A percentile compares a stretch with the other conserved stretches of the same genome.
phyloP scores from a whole-genome alignment of 1,140 invertebrate species.

The Penaeus japonicus region DNA sequence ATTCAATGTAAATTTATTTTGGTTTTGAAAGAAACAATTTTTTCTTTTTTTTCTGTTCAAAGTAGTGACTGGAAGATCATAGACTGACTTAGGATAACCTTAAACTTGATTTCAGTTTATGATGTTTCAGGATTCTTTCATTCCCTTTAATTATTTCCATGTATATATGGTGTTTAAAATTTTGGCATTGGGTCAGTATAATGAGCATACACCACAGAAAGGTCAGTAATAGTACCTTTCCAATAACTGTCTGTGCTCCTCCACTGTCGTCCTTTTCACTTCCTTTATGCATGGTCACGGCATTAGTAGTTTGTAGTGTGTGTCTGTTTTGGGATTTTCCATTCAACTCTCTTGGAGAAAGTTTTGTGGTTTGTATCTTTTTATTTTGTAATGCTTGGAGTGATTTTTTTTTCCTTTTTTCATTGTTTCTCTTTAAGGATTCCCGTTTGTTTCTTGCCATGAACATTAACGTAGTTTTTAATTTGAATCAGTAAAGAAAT shows the following conservation, averaged over 20 bases:
- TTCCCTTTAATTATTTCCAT: not conserved
- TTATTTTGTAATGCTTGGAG: not conserved
- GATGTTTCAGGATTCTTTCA: not conserved
- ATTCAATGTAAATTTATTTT: too few species aligned
- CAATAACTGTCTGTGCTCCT: conserved; percentile 32
- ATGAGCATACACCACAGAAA: conserved; percentile 45
- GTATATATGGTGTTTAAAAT: conserved; percentile 39
- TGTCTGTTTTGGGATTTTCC: too few species aligned
- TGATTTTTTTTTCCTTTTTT: not conserved
- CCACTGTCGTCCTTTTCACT: not conserved
- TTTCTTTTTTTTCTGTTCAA: too few species aligned
- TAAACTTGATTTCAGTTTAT: not conserved
- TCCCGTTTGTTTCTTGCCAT: conserved; percentile 13
- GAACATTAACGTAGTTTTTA: not conserved
- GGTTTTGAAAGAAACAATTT: too few species aligned
- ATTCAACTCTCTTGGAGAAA: too few species aligned
- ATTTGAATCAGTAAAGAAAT: too few species aligned
- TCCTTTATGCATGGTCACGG: too few species aligned
- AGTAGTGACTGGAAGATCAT: too few species aligned
- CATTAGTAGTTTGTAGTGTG: too few species aligned
- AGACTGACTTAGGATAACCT: too few species aligned
- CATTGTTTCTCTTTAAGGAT: not conserved
- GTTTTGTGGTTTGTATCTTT: too few species aligned
- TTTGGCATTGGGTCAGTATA: conserved; percentile 28
- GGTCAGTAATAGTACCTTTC: conserved; percentile 50